A percentile compares a stretch with the other conserved stretches of the same genome.
These are phyloP conservation scores for Spatulosminthurus flaviceps DNA, from an alignment of 2,888 invertebrate genomes.

Conservation along the genomic window DNA sequence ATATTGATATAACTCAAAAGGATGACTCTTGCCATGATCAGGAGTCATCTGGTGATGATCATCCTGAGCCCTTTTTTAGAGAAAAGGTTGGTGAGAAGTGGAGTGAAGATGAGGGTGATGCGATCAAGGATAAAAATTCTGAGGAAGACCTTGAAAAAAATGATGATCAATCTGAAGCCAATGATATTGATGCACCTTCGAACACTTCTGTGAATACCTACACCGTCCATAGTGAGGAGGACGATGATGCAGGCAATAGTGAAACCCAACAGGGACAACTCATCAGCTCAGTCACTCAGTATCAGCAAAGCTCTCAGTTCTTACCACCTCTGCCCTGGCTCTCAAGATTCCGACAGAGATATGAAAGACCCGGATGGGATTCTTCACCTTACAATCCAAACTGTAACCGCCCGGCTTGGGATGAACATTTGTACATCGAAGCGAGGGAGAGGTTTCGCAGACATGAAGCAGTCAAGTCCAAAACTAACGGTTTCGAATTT, in stretches of 20 bases:
- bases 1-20: not conserved
- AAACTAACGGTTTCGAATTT: not conserved
- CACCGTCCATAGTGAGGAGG: not conserved
- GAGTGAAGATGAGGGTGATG: not conserved
- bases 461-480: conserved; percentile 24
- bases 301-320: not conserved
- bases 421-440: conserved; percentile 15
- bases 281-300: not conserved
- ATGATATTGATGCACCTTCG: not conserved
- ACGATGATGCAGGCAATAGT: not conserved
- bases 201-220: not conserved
- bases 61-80: not conserved
- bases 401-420: conserved; percentile 38
- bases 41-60: conserved; percentile 10
- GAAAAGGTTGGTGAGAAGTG: not conserved
- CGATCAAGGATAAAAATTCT: not conserved
- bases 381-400: conserved; percentile 21
- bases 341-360: conserved; percentile 6
- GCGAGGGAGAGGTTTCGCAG: conserved; percentile 29
- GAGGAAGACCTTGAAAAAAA: too few relatives aligned
- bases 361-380: conserved; percentile 30
- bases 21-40: not conserved
- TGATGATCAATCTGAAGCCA: too few relatives aligned
- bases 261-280: not conserved
- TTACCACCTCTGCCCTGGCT: conserved; percentile 22